Percentiles rank a stretch among this genome's conserved stretches.
These are phyloP conservation scores for Rhagium mordax DNA, from an alignment of 2,888 invertebrate genomes.

Conservation along the genomic window DNA sequence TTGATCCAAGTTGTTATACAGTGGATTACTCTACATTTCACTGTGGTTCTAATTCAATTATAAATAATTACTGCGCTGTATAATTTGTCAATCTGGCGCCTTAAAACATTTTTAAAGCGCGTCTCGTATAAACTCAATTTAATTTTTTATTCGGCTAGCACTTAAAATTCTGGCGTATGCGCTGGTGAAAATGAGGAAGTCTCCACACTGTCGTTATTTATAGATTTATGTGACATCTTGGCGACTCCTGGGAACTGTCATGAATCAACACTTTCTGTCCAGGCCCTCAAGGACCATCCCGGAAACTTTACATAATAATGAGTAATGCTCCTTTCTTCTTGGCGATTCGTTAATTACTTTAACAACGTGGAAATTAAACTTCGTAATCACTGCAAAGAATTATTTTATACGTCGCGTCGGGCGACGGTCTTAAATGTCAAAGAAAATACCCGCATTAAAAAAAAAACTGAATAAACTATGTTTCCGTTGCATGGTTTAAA, in stretches of 20 bases:
- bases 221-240: constrained; percentile 63
- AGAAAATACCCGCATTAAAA: no score
- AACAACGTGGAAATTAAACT: constrained; percentile 18
- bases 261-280: constrained; percentile 65
- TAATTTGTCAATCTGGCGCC: no score
- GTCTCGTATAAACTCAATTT: no score
- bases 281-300: constrained; percentile 46
- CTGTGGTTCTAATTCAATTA: no score
- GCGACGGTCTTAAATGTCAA: no score
- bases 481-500: no score
- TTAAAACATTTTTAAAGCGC: no score
- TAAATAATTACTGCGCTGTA: no score
- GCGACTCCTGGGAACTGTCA: constrained; percentile 62
- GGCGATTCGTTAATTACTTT: constrained; percentile 39
- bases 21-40: no score
- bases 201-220: constrained; percentile 62
- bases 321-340: constrained; percentile 40
- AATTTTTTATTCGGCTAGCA: neutral
- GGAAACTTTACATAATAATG: constrained; percentile 48
- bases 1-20: no score
- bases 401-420: no score
- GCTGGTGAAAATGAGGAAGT: constrained; percentile 45
- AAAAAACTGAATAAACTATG: no score
- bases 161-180: constrained; percentile 32
- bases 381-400: neutral